Conservation (phyloP, 2,888 invertebrate species). For the Phaedon cochleariae region DNA sequence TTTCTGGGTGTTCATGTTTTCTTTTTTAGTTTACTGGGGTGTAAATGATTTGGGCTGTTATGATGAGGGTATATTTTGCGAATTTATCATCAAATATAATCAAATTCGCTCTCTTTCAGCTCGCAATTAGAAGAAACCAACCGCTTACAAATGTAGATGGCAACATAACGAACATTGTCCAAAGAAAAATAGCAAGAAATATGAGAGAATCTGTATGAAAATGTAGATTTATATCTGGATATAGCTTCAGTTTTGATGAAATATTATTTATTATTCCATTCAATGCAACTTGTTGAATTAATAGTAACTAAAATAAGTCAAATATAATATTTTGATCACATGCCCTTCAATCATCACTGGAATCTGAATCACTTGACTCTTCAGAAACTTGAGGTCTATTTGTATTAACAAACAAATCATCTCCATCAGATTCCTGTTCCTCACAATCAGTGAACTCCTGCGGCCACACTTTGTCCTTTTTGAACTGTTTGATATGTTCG, state of each 20-base stretch:
- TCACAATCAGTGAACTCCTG: constrained; percentile 55
- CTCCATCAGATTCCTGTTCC: constrained; percentile 54
- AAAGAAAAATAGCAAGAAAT: constrained; percentile 56
- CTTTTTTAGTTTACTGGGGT: no score
- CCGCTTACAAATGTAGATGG: constrained; percentile 81
- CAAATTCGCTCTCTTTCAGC: constrained; percentile 57
- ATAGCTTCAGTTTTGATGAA: constrained; percentile 2
- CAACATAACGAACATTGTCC: constrained; percentile 76
- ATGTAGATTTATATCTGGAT: background rate
- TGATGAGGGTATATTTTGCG: no score
- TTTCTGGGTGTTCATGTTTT: no score
- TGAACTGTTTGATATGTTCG: constrained; percentile 74
- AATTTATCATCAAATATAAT: no score
- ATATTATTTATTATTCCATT: background rate
- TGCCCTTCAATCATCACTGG: constrained; percentile 37
- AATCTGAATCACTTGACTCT: constrained; percentile 47
- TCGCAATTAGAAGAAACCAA: constrained; percentile 71
- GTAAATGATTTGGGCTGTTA: no score
- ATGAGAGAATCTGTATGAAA: constrained; percentile 42
- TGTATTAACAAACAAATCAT: constrained; percentile 69
- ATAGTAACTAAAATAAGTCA: no score
- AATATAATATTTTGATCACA: background rate
- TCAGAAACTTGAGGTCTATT: constrained; percentile 64
- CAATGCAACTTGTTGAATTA: no score
- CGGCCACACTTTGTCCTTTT: constrained; percentile 69